A percentile compares a stretch with the other conserved stretches of the same genome.
These are phyloP conservation scores for Tenthredo distinguenda DNA, from an alignment of 2,888 invertebrate genomes.

Conservation along the genomic window DNA sequence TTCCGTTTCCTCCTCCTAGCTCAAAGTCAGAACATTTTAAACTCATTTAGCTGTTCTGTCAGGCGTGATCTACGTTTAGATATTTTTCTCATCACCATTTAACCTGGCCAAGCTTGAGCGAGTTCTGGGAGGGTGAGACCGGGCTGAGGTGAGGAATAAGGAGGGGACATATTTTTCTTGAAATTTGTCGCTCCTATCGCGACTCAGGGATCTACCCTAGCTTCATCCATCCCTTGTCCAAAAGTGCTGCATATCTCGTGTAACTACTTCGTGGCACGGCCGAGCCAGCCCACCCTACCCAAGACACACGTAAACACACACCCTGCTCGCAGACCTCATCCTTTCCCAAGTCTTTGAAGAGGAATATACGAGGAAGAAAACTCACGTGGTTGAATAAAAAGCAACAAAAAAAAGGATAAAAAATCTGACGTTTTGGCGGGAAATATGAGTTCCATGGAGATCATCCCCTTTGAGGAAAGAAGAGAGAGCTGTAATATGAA, in stretches of 20 bases:
- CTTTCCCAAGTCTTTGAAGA: slow-evolving; percentile 15
- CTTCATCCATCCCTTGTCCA: slow-evolving; percentile 52
- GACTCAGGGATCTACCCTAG: slow-evolving; percentile 75
- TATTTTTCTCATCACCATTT: slow-evolving; percentile 75
- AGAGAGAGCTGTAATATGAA: background rate
- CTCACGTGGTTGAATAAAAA: background rate
- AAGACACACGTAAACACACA: slow-evolving; percentile 2
- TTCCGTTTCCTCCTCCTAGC: slow-evolving; percentile 32
- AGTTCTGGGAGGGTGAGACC: slow-evolving; percentile 74
- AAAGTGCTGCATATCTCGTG: slow-evolving; percentile 37
- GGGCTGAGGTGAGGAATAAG: slow-evolving; percentile 62
- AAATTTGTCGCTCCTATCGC: slow-evolving; percentile 76
- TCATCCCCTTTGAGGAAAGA: slow-evolving; percentile 12
- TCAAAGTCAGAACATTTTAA: slow-evolving; percentile 76
- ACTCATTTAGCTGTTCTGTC: slow-evolving; percentile 62
- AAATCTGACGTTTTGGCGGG: background rate
- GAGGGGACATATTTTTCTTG: slow-evolving; percentile 74
- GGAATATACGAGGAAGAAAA: background rate
- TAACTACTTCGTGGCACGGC: slow-evolving; percentile 25
- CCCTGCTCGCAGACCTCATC: background rate
- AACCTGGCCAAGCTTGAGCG: slow-evolving; percentile 54
- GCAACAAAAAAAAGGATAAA: background rate
- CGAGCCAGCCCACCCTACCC: background rate
- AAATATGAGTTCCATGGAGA: background rate
- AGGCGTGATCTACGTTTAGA: slow-evolving; percentile 75